Conservation (phyloP, 2,113 vertebrate species). For the Numenius arquata region DNA sequence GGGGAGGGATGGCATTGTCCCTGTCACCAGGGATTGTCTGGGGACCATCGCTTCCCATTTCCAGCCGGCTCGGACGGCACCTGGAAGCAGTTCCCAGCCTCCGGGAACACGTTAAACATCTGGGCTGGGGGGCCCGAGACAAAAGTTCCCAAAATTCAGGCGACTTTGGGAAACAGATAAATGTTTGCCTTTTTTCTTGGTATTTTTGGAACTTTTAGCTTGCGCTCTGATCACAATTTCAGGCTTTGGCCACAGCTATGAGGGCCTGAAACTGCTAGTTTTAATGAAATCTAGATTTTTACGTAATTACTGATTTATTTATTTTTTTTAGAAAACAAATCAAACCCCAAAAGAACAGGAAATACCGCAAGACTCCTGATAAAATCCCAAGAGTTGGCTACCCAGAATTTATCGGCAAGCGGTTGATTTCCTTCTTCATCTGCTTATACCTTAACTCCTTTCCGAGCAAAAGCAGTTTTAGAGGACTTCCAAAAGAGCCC, state of each 20-base stretch:
- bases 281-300: neutral
- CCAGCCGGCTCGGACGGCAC: neutral
- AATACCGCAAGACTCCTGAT: neutral
- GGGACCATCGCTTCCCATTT: rapidly evolving
- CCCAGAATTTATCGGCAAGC: neutral
- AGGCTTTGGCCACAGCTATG: rapidly evolving
- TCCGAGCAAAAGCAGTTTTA: neutral
- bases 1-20: neutral
- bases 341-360: neutral
- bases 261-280: neutral
- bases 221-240: rapidly evolving
- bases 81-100: rapidly evolving
- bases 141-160: too few species aligned
- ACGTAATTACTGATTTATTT: neutral
- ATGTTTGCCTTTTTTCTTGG: neutral
- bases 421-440: neutral
- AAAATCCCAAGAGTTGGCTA: neutral
- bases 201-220: neutral
- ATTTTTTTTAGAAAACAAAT: neutral
- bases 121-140: too few species aligned
- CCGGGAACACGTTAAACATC: rapidly evolving
- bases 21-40: neutral
- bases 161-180: rapidly evolving
- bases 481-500: neutral
- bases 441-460: neutral